Evolutionary conservation across 2,888 invertebrate genomes (phyloP), one percentile per base, ranked within the genome.

Genomic region (Thelaira solivaga): DNA sequence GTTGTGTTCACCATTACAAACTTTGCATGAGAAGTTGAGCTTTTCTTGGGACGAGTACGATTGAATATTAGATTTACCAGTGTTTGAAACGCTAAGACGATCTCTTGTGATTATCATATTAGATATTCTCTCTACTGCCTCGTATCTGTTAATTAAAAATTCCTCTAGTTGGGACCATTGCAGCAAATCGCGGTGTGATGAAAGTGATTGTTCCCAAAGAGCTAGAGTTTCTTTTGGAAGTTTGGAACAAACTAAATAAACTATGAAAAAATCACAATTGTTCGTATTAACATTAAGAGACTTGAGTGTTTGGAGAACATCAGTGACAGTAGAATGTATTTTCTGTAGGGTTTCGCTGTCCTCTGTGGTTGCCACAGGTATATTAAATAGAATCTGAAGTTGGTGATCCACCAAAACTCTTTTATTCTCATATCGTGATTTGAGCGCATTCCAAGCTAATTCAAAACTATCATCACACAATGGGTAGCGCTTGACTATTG

Each of bases 181-280:
- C 8, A 29, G 31, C 2, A 45, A 11, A 4, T 59, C 39, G 7
- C 41, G 43, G 13, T 34, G 24, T 2, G 18, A 45, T 11, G 18
- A 47, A 16, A 68, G 57, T 11, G 55, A 68, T 29, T 53, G 67
- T 51, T 71, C 51, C 71, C 59, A 71, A 4, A 71, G 41, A 4
- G 26, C 22, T 13, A 71, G 20, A 4, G 53, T 71, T 4, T 29
- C 20, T 4, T 71, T 24, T 5, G 45, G n/a, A n/a, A n/a, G n/a
- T n/a, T n/a, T n/a, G n/a, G n/a, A n/a, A n/a, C n/a, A n/a, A n/a
- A n/a, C n/a, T n/a, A 36, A 16, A 45, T 41, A 41, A 3, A 41
- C 41, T 41, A 20, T 41, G 8, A 41, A 41, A 41, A 22, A n/a
- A n/a, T 22, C 45, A 4, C 45, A 45, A 11, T 11, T 22, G 3